A percentile compares a stretch with the other conserved stretches of the same genome.
These are phyloP conservation scores for Bujurquina vittata DNA, from an alignment of 2,113 vertebrate genomes.

Conservation along the genomic window DNA sequence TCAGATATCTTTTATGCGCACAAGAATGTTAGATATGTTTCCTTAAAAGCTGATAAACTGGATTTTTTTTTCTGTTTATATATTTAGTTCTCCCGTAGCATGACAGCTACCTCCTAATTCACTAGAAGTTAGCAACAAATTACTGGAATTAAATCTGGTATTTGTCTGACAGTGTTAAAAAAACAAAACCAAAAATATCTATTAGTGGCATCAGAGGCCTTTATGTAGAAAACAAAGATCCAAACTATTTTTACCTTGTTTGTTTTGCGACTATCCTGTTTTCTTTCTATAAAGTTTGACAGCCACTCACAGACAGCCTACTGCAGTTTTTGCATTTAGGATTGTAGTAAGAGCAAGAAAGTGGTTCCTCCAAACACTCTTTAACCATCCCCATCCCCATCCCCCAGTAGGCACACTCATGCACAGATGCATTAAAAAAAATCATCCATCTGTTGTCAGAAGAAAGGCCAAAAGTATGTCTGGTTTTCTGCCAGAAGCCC, in stretches of 20 bases:
- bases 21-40: not conserved
- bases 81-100: not conserved
- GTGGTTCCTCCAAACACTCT: not conserved
- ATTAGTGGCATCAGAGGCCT: not conserved
- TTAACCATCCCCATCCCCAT: not conserved
- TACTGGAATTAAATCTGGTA: not conserved
- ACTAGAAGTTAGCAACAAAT: not conserved
- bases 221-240: not conserved
- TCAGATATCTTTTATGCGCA: not conserved
- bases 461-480: constrained; percentile 42
- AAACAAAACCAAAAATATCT: not conserved
- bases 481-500: constrained; percentile 21
- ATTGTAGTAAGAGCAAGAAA: not conserved
- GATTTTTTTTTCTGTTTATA: not conserved
- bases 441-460: constrained; percentile 61
- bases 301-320: not conserved
- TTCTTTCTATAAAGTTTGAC: not conserved
- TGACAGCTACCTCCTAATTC: not conserved
- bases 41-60: not conserved
- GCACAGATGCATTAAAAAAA: constrained; percentile 44
- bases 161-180: not conserved
- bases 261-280: not conserved
- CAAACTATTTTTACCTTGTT: not conserved
- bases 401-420: not conserved
- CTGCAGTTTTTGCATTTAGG: not conserved